Base-by-base conservation (phyloP, 2,797 vertebrate species). In the Menidia menidia region DNA sequence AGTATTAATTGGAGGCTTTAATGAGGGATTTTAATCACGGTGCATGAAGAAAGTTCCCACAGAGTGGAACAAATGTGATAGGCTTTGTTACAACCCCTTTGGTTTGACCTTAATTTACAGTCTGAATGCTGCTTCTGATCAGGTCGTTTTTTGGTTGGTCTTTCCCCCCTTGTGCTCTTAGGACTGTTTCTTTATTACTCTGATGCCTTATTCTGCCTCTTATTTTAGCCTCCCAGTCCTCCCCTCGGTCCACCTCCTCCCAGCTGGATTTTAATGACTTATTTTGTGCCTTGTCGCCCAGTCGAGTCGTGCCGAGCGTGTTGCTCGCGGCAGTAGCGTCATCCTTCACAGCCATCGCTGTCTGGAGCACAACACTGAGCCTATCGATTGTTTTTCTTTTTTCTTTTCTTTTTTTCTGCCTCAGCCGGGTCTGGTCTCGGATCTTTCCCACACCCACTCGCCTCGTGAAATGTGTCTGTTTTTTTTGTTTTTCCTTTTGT, bases 241-340 rank as follows among this genome's bases (percentile, higher is more conserved):
- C 16, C 55, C 57, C n/a, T 67, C 51, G 0, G 54, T 66, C 75
- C 61, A 62, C 64, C 64, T 69, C 63, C 64, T 71, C 64, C 74
- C 68, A 39, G 73, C 77, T 82, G 78, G 64, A 74, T 68, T 87
- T 48, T 75, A 43, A 72, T 64, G 51, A 83, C 80, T 86, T 83
- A 53, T 71, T 67, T 83, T 74, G 90, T 92, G 91, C 92, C 91
- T 93, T 92, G 69, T 84, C 68, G 67, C 75, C 81, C 66, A 57
- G 55, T 85, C 62, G 41, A 85, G 75, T 81, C 75, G 56, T 58
- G 60, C 30, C 12, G 51, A 53, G 30, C 51, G 32, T 77, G 13
- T 25, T 68, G 18, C 43, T n/a, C 2, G 42, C 16, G 45, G 19
- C 64, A 53, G 60, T 43, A 60, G 64, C 81, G 53, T 76, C 71